phyloP scores from a whole-genome alignment of 1,140 invertebrate species.

The Rhagoletis zephyria region DNA sequence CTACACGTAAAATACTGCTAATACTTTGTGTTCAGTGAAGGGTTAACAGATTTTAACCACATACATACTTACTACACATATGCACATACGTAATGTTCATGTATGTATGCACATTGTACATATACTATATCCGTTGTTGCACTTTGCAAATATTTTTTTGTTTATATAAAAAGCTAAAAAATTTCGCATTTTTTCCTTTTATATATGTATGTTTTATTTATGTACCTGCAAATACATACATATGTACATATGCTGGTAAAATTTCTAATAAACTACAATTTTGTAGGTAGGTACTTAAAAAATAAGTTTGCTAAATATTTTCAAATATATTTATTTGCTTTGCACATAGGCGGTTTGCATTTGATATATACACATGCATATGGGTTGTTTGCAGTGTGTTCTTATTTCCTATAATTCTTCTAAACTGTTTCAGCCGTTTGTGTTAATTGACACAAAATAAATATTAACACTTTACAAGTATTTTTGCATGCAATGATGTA shows the following conservation, averaged over 20 bases:
- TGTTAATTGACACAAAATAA: constrained; percentile 37
- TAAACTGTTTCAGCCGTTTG: constrained; percentile 17
- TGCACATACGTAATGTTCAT: background rate
- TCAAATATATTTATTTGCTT: constrained; percentile 21
- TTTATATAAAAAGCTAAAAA: constrained; percentile 45
- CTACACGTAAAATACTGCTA: background rate
- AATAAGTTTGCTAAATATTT: constrained; percentile 4
- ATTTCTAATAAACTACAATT: too few species aligned
- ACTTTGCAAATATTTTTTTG: background rate
- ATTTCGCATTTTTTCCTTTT: constrained; percentile 20
- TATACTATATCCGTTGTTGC: background rate
- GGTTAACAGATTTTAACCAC: too few species aligned
- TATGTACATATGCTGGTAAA: too few species aligned
- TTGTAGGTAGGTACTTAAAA: constrained; percentile 42
- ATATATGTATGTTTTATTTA: constrained; percentile 58
- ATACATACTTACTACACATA: too few species aligned
- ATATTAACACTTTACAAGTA: background rate
- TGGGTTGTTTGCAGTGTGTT: background rate
- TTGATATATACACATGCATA: constrained; percentile 19
- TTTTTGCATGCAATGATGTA: too few species aligned
- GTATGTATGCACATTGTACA: background rate
- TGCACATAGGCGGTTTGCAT: constrained; percentile 35
- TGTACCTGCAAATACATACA: background rate
- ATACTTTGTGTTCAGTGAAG: background rate
- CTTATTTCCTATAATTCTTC: constrained; percentile 3